A percentile compares a stretch with the other conserved stretches of the same genome.
Evolutionary conservation across 2,797 vertebrate genomes (phyloP).

Genomic region (Furcifer pardalis): DNA sequence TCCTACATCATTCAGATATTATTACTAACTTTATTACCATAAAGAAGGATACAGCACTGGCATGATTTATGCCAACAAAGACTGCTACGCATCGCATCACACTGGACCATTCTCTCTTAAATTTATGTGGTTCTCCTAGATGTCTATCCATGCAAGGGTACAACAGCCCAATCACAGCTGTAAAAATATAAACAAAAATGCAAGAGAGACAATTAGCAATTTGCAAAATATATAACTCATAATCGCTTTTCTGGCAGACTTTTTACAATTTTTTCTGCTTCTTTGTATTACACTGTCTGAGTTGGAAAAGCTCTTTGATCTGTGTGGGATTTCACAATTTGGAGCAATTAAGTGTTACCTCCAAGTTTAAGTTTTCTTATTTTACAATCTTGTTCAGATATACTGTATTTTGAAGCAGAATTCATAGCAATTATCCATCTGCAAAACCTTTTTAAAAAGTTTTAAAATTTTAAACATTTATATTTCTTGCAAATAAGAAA

Average conservation of each 20-base stretch:
- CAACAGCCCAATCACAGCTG: constrained; percentile 91
- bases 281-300: neutral
- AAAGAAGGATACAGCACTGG: constrained; percentile 94
- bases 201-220: constrained; percentile 25
- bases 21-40: constrained; percentile 22
- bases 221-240: constrained; percentile 11
- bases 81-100: constrained; percentile 98
- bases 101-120: constrained; percentile 97
- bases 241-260: constrained; percentile 8
- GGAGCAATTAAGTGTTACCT: neutral
- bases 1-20: too few relatives aligned
- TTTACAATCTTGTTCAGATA: neutral
- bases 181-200: constrained; percentile 40
- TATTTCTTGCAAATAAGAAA: too few relatives aligned
- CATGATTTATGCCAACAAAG: constrained; percentile 97
- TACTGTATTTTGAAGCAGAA: neutral
- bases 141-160: constrained; percentile 95
- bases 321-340: neutral
- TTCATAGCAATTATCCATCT: neutral
- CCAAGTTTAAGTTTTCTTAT: neutral
- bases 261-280: too few relatives aligned
- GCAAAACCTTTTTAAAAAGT: too few relatives aligned
- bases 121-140: constrained; percentile 93
- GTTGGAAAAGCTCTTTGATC: neutral
- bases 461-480: too few relatives aligned